These are phyloP conservation scores for Ceratitis capitata DNA, from an alignment of 1,140 invertebrate species.

Conservation along the genomic window DNA sequence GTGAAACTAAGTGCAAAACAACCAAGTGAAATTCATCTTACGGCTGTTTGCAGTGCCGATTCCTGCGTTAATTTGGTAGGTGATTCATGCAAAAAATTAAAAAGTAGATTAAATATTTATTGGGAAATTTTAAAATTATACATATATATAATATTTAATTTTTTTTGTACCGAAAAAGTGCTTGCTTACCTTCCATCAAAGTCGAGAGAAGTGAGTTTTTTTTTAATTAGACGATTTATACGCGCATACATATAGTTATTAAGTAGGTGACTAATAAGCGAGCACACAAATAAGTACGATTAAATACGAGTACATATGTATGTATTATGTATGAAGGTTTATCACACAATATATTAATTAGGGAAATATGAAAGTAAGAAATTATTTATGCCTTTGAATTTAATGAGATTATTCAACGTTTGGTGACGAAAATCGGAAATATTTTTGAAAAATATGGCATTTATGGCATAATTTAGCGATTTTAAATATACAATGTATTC, in stretches of 20 bases:
- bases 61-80: slow-evolving; percentile 21
- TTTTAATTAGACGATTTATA: background rate
- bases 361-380: background rate
- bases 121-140: background rate
- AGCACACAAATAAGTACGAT: background rate
- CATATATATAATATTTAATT: background rate
- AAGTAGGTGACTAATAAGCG: background rate
- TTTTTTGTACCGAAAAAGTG: background rate
- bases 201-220: background rate
- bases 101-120: too few relatives aligned
- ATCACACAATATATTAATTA: background rate
- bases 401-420: background rate
- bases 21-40: too few relatives aligned
- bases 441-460: too few relatives aligned
- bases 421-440: background rate
- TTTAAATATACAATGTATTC: too few relatives aligned
- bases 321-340: too few relatives aligned
- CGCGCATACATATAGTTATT: background rate
- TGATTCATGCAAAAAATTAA: background rate
- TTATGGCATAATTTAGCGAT: too few relatives aligned
- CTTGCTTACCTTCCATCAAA: background rate
- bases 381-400: background rate
- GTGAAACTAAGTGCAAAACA: background rate
- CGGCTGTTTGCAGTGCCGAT: slow-evolving; percentile 6
- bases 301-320: too few relatives aligned